Evolutionary conservation across 2,888 invertebrate species (phyloP).

Genomic region (Ischnura elegans): DNA sequence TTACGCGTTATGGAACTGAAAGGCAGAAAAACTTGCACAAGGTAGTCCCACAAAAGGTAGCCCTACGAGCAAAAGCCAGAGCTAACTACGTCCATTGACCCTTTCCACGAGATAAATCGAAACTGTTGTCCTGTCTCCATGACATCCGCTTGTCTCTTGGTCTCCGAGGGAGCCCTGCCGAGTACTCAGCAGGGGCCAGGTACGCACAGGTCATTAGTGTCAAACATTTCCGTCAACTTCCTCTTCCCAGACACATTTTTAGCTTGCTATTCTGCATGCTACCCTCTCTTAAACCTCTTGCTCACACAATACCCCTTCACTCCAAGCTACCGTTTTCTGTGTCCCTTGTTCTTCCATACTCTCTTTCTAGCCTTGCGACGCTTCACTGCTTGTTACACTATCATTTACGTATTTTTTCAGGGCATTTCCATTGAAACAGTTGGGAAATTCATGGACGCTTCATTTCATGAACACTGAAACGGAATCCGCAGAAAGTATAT

Average conservation of each 20-base stretch:
- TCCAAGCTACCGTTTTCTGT: neutral
- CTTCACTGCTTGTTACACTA: no score
- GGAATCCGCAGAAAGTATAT: no score
- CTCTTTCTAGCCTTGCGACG: neutral
- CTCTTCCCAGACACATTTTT: neutral
- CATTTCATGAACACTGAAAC: no score
- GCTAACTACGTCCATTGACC: conserved; percentile 20
- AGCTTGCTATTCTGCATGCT: neutral
- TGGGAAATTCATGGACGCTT: no score
- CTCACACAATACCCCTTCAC: neutral
- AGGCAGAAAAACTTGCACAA: neutral
- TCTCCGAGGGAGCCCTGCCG: neutral
- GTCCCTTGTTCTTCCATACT: no score
- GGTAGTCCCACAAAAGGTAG: neutral
- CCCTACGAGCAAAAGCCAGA: neutral
- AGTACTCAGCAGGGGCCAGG: neutral
- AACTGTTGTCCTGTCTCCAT: neutral
- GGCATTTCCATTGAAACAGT: no score
- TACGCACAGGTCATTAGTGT: conserved; percentile 53
- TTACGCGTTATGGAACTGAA: no score
- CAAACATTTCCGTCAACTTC: conserved; percentile 40
- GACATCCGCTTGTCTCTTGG: neutral
- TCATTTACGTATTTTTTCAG: no score
- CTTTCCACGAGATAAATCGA: neutral
- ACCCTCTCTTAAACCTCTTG: neutral